Evolutionary conservation across 2,797 vertebrate species (phyloP), one percentile per base, ranked within the genome.

Genomic region (Anabas testudineus): DNA sequence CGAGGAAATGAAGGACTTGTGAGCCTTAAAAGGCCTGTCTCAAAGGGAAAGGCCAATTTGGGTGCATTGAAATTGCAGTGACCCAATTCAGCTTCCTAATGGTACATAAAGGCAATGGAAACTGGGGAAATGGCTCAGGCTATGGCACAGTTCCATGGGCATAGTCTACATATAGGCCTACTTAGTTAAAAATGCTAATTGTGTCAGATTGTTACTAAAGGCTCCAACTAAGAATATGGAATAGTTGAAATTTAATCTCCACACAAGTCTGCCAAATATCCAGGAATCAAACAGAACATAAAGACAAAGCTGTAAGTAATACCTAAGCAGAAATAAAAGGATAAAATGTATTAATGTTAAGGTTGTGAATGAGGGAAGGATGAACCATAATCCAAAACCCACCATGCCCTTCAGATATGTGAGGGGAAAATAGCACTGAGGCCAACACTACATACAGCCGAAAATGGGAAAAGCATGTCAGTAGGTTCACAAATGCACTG

Each of bases 391-490:
- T 81, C 74, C 71, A 75, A 92, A 76, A 57, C 67, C 69, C 67
- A 57, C 46, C 18, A 56, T 88, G 87, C 78, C 90, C 82, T 89
- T 92, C 74, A 91, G 86, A 66, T 83, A 52, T 46, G 80, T 46
- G 74, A 88, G 83, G 78, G 67, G 82, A 84, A 93, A 94, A 92
- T 78, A 93, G 91, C 83, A 84, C 66, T 55, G 65, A 88, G 80
- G 84, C 85, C 81, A 91, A 93, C 5, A 81, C 91, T 72, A 87
- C 85, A 71, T 81, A 78, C 52, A 62, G 78, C 92, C 92, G 93
- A 95, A 95, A 91, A 96, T 92, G 94, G 94, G 87, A 90, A 95
- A 95, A 94, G 86, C 90, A 95, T 94, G 94, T 92, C 65, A 75
- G 89, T 90, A 76, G 39, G 70, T 83, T 74, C 69, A 88, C 57